These are phyloP conservation scores for Liolophura sinensis DNA, from an alignment of 1,140 invertebrate genomes.

Conservation along the genomic window DNA sequence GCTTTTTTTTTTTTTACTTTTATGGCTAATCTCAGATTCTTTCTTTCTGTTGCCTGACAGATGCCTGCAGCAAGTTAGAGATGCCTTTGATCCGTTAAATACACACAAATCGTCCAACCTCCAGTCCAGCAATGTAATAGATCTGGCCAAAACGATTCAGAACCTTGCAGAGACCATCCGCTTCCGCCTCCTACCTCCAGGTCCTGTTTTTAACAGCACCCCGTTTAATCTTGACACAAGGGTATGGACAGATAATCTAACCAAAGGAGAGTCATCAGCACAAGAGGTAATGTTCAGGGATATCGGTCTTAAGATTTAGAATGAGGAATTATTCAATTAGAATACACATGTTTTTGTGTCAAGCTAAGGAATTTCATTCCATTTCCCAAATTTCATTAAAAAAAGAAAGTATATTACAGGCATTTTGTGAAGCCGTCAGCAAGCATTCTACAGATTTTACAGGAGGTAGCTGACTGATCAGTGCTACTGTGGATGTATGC, in stretches of 20 bases:
- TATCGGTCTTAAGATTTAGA: too few relatives aligned
- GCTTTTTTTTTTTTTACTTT: background rate
- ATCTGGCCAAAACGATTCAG: constrained; percentile 59
- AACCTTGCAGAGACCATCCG: constrained; percentile 61
- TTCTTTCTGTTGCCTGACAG: constrained; percentile 26
- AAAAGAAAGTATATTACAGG: too few relatives aligned
- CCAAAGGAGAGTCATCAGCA: constrained; percentile 18
- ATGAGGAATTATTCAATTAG: too few relatives aligned
- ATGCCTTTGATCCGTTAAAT: constrained; percentile 54
- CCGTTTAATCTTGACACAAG: constrained; percentile 8
- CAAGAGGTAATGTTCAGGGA: constrained; percentile 14
- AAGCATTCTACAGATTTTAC: too few relatives aligned
- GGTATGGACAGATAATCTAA: constrained; percentile 20
- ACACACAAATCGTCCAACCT: constrained; percentile 27
- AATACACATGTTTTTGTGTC: background rate
- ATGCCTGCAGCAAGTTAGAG: constrained; percentile 49
- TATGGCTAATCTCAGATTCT: background rate
- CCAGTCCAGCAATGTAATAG: constrained; percentile 55
- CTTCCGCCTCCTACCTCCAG: constrained; percentile 59
- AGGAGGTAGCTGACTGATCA: too few relatives aligned
- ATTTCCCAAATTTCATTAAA: too few relatives aligned
- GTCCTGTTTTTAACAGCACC: constrained; percentile 19
- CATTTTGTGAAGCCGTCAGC: too few relatives aligned
- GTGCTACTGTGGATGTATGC: too few relatives aligned
- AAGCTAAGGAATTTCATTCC: background rate